A percentile compares a stretch with the other conserved stretches of the same genome.
Conservation (phyloP, 2,888 invertebrate genomes). For the Drosophila mercatorum region DNA sequence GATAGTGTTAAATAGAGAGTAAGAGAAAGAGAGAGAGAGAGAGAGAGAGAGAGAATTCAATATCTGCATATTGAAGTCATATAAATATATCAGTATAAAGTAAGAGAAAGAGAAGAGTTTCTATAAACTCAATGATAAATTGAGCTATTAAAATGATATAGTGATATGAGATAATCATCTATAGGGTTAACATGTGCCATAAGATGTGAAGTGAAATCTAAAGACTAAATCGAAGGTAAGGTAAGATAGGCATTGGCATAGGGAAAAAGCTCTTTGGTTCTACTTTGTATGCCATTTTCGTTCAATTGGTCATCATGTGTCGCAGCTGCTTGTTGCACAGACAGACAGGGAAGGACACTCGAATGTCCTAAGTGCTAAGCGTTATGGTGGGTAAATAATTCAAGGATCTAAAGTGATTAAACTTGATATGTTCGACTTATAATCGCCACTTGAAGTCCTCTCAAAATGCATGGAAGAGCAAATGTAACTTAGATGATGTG, state of each 20-base stretch:
- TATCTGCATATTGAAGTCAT: not conserved
- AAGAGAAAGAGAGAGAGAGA: not conserved
- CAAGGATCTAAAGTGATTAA: conserved; percentile 37
- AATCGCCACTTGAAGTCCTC: conserved; percentile 13
- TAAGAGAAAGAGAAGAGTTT: not conserved
- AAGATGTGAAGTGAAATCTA: not conserved
- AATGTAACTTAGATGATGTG: conserved; percentile 15
- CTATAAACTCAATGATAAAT: not conserved
- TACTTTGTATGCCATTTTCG: no score
- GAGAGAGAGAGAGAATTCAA: not conserved
- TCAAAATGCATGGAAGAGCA: not conserved
- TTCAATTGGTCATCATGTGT: conserved; percentile 15
- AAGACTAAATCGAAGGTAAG: not conserved
- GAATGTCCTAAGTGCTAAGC: not conserved
- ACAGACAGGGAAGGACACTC: not conserved
- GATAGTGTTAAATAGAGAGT: no score
- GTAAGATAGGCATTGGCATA: not conserved
- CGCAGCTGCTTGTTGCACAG: not conserved
- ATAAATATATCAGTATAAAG: not conserved
- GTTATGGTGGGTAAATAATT: conserved; percentile 21
- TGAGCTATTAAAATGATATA: not conserved
- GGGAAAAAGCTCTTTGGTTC: not conserved
- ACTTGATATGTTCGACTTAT: conserved; percentile 43
- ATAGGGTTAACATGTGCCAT: no score
- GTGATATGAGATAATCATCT: not conserved